Conservation (phyloP, 2,113 vertebrate genomes). For the Cyanoderma ruficeps region DNA sequence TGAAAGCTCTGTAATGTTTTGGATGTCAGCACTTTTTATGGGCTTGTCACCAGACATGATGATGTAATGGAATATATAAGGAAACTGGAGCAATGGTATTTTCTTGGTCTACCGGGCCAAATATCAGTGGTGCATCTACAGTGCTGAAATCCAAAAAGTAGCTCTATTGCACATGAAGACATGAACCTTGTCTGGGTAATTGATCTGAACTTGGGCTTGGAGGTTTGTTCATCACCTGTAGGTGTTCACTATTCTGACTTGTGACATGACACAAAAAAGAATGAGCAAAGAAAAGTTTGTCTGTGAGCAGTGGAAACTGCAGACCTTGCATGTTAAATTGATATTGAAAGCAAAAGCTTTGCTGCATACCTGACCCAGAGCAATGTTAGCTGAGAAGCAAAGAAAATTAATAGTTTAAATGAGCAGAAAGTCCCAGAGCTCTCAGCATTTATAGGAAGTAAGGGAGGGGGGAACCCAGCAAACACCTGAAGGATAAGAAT, state of each 20-base stretch:
- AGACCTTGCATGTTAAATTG: not conserved
- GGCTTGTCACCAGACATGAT: not conserved
- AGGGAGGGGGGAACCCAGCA: not conserved
- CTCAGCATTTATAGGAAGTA: not conserved
- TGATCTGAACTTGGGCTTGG: not conserved
- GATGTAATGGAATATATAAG: not conserved
- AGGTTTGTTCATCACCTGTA: not conserved
- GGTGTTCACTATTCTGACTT: not conserved
- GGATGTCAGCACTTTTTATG: not conserved
- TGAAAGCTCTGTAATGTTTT: not conserved
- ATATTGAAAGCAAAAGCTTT: constrained; percentile 1
- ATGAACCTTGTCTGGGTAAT: not conserved
- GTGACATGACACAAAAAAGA: not conserved
- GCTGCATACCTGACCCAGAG: not conserved
- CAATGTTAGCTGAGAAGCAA: constrained; percentile 14
- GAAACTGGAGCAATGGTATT: not conserved
- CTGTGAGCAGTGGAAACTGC: not conserved
- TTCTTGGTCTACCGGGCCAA: not conserved
- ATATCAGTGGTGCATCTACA: not conserved
- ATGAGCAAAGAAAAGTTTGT: not conserved
- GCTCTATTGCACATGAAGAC: not conserved
- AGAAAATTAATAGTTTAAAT: constrained; percentile 54
- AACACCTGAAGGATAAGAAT: not conserved
- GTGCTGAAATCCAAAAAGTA: not conserved
- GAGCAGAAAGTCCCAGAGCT: not conserved